Evolutionary conservation across 2,113 vertebrate species (phyloP).

Genomic region (Melanostigma gelatinosum): DNA sequence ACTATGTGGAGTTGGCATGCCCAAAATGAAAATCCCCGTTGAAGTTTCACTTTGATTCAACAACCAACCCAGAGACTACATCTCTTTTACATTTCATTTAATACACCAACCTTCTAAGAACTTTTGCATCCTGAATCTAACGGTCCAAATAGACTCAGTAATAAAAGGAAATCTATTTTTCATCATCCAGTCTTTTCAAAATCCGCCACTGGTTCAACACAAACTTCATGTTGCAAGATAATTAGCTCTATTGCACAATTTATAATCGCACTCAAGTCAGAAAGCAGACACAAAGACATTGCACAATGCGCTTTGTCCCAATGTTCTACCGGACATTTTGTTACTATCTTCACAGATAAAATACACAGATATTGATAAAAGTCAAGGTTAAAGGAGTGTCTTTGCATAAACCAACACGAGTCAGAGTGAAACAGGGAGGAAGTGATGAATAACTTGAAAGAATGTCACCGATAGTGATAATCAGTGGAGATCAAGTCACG

Average conservation of each 20-base stretch:
- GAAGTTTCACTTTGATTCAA: slow-evolving; percentile 39
- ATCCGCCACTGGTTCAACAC: slow-evolving; percentile 15
- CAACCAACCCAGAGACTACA: not conserved
- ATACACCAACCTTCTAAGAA: not conserved
- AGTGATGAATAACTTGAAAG: not conserved
- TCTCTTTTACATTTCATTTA: not conserved
- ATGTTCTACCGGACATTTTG: not conserved
- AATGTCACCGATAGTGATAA: slow-evolving; percentile 15
- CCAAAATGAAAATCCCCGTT: slow-evolving; percentile 10
- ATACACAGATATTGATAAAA: not conserved
- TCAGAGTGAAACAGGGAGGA: slow-evolving; percentile 19
- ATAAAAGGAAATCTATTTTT: slow-evolving; percentile 30
- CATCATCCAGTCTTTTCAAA: slow-evolving; percentile 22
- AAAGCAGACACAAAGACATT: not conserved
- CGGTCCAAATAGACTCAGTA: slow-evolving; percentile 22
- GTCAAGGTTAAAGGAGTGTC: not conserved
- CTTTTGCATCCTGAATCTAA: not conserved
- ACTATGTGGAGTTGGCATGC: not conserved
- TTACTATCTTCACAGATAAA: slow-evolving; percentile 33
- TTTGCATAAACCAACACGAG: accelerated
- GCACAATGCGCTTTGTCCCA: slow-evolving; percentile 16
- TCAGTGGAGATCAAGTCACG: slow-evolving; percentile 1
- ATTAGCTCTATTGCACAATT: slow-evolving; percentile 16
- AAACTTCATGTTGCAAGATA: not conserved
- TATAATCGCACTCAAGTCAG: not conserved